Base-by-base conservation (phyloP, 2,797 vertebrate species). In the Antennarius maculatus region DNA sequence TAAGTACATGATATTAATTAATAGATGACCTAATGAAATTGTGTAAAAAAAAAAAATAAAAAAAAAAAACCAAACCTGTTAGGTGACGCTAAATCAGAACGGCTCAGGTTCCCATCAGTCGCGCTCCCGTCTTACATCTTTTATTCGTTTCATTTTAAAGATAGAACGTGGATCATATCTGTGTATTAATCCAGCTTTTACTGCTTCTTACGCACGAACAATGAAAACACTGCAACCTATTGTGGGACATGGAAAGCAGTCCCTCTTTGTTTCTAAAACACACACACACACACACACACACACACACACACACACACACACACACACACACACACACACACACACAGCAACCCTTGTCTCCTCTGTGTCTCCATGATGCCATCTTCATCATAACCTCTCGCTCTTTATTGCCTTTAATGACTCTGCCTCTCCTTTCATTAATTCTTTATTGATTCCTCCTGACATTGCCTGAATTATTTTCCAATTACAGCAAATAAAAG, bases 371-470 rank as follows among this genome's bases (percentile, higher is more conserved):
- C 86, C 67, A 86, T 86, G 89, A 93, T 92, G 90, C 89, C 88
- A 91, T 93, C 90, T 92, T 92, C 90, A 92, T 94, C 91, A 93
- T 92, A 90, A 91, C 80, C 83, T 81, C 81, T 83, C 82, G 84
- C 90, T 87, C 89, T 92, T 93, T 94, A 94, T 94, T 93, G 91
- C 91, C 86, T 92, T 92, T 94, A 94, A 94, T 92, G 93, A 93
- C 92, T 92, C 88, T 78, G 88, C 89, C 88, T 90, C 88, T 90
- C 85, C 91, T 91, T 94, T 92, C 91, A 94, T 94, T 93, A 92
- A 94, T 94, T 93, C 91, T 92, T 93, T 93, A 94, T 94, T 88
- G 91, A 94, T 94, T 93, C 84, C 58, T 82, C 85, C 76, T 90
- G 91, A 92, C 83, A 78, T 90, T 71, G 83, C 84, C 85, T 92